Evolutionary conservation across 2,797 vertebrate species (phyloP), one percentile per base, ranked within the genome.

Genomic region (Coracias cyanogaster): DNA sequence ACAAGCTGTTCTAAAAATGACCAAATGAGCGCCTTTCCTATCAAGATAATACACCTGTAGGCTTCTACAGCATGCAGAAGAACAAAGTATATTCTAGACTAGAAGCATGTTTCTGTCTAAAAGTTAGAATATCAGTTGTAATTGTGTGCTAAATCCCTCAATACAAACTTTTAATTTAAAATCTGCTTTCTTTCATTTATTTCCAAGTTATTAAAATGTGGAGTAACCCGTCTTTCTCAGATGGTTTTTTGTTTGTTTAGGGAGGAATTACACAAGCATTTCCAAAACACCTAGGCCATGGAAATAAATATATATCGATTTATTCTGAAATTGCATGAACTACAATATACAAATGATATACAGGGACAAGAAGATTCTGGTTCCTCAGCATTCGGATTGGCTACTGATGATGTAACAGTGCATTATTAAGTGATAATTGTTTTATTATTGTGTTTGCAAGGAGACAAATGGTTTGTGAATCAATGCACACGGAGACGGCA

Each of bases 361-460:
- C 15, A 67, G 25, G 10, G 61, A 77, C 65, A 80, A 82, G 45
- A 60, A 87, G 67, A 57, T n/a, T 39, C 25, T 54, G 31, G 13
- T 71, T 80, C 25, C 43, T 93, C 58, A 57, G n/a, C 28, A 20
- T 93, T 87, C 74, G 78, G 49, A 49, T 88, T 92, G 84, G 92
- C 54, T 89, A 7, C 43, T 62, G 76, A 4, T 92, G 76, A 93
- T 69, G 79, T 80, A 82, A 85, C 28, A 18, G 52, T 77, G 33
- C n/a, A 67, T 95, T 91, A 78, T 92, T 61, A 88, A 91, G 76
- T 65, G 86, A 66, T 90, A 93, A 95, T 96, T 69, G 61, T 81
- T 94, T 93, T 90, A 58, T 91, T 86, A 31, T 12, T 37, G 18
- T 81, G 43, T 85, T 92, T 95, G 91, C 61, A 76, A 86, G 54